Percentiles rank a stretch among this genome's conserved stretches.
Conservation (phyloP, 2,113 vertebrate genomes). For the Phaetusa simplex region DNA sequence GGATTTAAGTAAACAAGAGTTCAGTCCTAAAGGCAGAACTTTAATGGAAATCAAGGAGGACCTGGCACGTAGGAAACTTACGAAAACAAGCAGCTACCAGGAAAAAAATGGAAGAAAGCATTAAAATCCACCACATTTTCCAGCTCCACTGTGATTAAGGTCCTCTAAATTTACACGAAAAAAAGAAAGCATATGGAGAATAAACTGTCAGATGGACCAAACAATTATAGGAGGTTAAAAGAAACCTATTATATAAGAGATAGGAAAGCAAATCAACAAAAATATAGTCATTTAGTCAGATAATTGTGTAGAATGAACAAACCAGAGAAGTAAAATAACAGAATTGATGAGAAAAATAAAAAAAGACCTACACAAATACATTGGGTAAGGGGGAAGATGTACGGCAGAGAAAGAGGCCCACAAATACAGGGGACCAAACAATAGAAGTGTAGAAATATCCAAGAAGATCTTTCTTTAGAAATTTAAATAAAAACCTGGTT, state of each 20-base stretch:
- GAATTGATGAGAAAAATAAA: neutral
- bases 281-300: neutral
- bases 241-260: neutral
- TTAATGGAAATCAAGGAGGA: neutral
- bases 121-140: neutral
- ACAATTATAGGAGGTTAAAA: neutral
- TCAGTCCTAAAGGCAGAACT: neutral
- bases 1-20: neutral
- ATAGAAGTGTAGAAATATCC: neutral
- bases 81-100: neutral
- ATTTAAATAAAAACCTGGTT: neutral
- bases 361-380: neutral
- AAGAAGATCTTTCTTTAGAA: neutral
- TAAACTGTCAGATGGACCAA: neutral
- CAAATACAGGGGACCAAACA: neutral
- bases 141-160: neutral
- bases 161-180: neutral
- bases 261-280: neutral
- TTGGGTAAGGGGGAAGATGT: neutral
- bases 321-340: neutral
- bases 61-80: neutral
- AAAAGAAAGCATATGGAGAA: neutral
- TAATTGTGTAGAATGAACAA: neutral
- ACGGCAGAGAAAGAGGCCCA: neutral
- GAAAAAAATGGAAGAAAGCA: neutral